Conservation (phyloP, 2,888 invertebrate genomes). For the Seira ritae region DNA sequence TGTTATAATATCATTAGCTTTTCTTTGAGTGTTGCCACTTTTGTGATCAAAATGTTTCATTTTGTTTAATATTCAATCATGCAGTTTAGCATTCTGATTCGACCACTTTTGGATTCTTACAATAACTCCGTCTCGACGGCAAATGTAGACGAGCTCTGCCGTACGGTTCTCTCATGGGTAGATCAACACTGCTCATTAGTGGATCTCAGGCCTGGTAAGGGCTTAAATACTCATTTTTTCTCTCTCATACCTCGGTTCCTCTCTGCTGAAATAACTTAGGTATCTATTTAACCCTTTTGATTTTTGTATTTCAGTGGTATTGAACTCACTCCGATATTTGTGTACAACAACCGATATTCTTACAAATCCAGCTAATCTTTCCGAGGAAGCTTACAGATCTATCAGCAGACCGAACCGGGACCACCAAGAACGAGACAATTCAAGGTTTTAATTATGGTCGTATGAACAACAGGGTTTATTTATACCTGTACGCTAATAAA, state of each 20-base stretch:
- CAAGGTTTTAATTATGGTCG: conserved; percentile 44
- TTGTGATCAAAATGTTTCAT: no score
- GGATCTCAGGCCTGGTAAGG: conserved; percentile 91
- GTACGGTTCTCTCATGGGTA: conserved; percentile 94
- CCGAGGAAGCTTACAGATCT: conserved; percentile 91
- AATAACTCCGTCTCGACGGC: conserved; percentile 94
- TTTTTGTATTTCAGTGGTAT: conserved; percentile 83
- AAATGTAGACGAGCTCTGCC: conserved; percentile 92
- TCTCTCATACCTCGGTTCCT: neutral
- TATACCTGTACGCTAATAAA: neutral
- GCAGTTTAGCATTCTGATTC: conserved; percentile 94
- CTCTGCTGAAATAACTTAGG: no score
- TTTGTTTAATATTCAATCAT: no score
- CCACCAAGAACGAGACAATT: conserved; percentile 54
- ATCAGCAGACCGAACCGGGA: conserved; percentile 76
- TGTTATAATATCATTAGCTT: no score
- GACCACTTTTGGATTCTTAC: conserved; percentile 92
- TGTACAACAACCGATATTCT: conserved; percentile 96
- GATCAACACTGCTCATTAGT: conserved; percentile 97
- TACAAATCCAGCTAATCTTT: conserved; percentile 90
- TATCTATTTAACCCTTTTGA: no score
- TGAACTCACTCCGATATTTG: conserved; percentile 91
- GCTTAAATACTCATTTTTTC: no score
- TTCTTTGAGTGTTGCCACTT: no score
- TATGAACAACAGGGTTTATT: no score